Evolutionary conservation across 2,888 invertebrate genomes (phyloP), one percentile per base, ranked within the genome.

Genomic region (Pandemis corylana): DNA sequence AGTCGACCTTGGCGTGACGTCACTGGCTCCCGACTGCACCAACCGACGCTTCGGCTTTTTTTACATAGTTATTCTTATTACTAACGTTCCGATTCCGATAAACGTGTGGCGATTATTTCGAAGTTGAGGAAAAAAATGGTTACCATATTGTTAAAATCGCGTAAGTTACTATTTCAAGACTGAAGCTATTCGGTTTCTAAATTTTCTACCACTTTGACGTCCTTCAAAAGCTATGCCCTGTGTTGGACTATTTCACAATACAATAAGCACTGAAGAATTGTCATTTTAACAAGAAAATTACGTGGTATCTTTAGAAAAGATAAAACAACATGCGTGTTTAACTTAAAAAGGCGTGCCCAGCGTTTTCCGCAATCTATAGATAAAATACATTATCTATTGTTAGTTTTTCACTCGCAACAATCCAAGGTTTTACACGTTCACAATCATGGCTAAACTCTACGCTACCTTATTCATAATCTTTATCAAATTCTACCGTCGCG

Each of bases 1-100:
- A 82, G 92, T 87, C 90, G 93, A 85, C 94, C 94, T 94, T 94
- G 93, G 85, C 86, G 81, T 91, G 89, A 93, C 93, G 93, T 92
- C 93, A 93, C 84, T 93, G 92, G 90, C 75, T 93, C 92, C 91
- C 86, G 88, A 82, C 87, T 90, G 90, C 89, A 90, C 81, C 86
- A 84, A 85, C 84, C 83, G 86, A 87, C 86, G 81, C 84, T 68
- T 75, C 64, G 53, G 44, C 81, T 85, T 89, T 90, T 28, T 90
- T 90, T 89, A 83, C 81, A 81, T 64, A 49, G 82, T 82, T 84
- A 86, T 84, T 86, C 87, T 84, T 85, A 82, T 85, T 85, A 84
- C 79, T 72, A 81, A 79, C 61, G 59, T 74, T 71, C 49, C 42
- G 68, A 71, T 74, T 71, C 53, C 42, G 64, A 71, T 71, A 67